Base-by-base conservation (phyloP, 2,797 vertebrate species). In the Harpagifer antarcticus region DNA sequence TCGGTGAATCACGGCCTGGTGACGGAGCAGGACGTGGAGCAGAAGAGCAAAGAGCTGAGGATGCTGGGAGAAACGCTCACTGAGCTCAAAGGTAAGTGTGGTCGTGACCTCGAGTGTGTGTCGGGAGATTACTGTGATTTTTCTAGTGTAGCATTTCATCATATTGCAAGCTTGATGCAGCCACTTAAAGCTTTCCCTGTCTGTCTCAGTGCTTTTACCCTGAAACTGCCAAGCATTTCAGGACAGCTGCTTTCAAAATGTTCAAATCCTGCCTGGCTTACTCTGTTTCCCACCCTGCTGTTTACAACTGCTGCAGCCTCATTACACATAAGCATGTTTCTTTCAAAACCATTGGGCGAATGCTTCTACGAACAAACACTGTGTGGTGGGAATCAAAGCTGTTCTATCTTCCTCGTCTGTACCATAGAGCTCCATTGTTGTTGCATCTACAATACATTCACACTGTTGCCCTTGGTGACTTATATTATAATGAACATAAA, bases 1-100 rank as follows among this genome's bases (percentile, higher is more conserved):
- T 94, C 95, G 0, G 95, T 97, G 82, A 97, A 93, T 87, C 96
- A 96, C 72, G 94, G 96, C 42, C 93, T 97, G 87, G 95, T 98
- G 81, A 96, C 97, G 0, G 95, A 95, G 76, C 96, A 96, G 40
- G 97, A 98, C 17, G 95, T 99, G 85, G 97, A 98, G 88, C 97
- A 98, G 92, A 99, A 98, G 91, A 97, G 95, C 0, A 93, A 96
- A 88, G 96, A 98, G 91, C 95, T 99, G 76, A 95, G 96, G 81
- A 96, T 95, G 85, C 96, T 99, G 2, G 97, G 97, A 76, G 97
- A 99, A 83, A 98, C 96, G 0, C 94, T 99, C 74, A 97, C 95
- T 0, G 96, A 98, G 45, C 96, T 99, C 63, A 99, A 99, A 73
- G 97, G 98, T 99, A 87, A 94, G 94, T 7, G 11, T 17, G 56